Conservation (phyloP, 2,113 vertebrate genomes). For the Deroptyus accipitrinus region DNA sequence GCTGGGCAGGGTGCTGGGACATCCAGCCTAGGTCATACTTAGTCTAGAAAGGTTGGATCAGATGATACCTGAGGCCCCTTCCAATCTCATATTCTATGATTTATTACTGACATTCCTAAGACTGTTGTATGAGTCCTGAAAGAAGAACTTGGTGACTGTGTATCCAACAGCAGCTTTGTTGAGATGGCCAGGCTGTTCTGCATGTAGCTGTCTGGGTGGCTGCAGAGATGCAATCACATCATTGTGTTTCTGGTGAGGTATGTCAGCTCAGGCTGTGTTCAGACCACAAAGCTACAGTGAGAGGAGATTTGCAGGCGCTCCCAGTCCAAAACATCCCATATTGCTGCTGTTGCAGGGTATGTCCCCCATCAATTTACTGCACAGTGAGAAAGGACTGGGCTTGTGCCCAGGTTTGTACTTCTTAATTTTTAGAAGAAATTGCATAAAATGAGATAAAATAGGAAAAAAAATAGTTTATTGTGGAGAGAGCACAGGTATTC, state of each 20-base stretch:
- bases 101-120: background rate
- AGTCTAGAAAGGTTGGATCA: background rate
- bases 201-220: background rate
- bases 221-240: background rate
- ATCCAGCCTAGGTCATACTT: background rate
- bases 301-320: background rate
- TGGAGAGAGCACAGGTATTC: background rate
- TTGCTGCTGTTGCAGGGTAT: background rate
- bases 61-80: background rate
- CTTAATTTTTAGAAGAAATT: background rate
- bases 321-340: background rate
- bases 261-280: background rate
- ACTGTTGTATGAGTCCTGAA: background rate
- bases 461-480: background rate
- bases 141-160: background rate
- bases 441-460: background rate
- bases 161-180: background rate
- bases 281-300: background rate
- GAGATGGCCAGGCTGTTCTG: background rate
- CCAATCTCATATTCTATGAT: background rate
- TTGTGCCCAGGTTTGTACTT: background rate
- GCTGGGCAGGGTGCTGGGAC: background rate
- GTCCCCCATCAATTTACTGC: background rate
- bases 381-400: background rate
- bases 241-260: background rate